phyloP scores from a whole-genome alignment of 2,797 vertebrate genomes.

The Dallia pectoralis region DNA sequence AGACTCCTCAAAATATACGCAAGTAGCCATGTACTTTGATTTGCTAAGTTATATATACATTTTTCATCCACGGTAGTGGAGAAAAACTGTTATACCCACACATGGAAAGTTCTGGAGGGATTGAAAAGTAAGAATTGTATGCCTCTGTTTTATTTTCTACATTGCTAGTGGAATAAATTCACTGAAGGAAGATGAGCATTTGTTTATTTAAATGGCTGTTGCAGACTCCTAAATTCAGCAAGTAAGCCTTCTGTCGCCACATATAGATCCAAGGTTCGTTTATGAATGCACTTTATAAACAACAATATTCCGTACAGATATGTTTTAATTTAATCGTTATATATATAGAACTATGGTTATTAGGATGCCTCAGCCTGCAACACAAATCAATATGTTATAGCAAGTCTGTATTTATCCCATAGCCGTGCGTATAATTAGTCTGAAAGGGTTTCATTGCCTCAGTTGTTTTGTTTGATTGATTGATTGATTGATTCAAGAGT shows the following conservation, averaged over 20 bases:
- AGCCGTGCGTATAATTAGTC: background rate
- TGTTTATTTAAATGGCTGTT: too few relatives aligned
- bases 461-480: conserved; percentile 2
- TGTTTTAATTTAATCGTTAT: conserved; percentile 9
- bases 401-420: background rate
- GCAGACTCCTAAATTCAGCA: too few relatives aligned
- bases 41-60: conserved; percentile 34
- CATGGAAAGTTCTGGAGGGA: background rate
- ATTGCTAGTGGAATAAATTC: conserved; percentile 26
- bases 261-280: too few relatives aligned
- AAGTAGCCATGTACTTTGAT: conserved; percentile 35
- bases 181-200: background rate
- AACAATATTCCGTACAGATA: background rate
- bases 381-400: background rate
- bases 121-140: background rate
- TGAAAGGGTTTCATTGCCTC: background rate
- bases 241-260: too few relatives aligned
- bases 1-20: conserved; percentile 26
- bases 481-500: background rate
- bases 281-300: too few relatives aligned
- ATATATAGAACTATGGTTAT: conserved; percentile 6
- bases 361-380: background rate
- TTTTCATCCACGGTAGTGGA: conserved; percentile 16
- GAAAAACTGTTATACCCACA: background rate
- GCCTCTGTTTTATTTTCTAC: background rate